Evolutionary conservation across 2,888 invertebrate species (phyloP).

Genomic region (Leucoptera coffeella): DNA sequence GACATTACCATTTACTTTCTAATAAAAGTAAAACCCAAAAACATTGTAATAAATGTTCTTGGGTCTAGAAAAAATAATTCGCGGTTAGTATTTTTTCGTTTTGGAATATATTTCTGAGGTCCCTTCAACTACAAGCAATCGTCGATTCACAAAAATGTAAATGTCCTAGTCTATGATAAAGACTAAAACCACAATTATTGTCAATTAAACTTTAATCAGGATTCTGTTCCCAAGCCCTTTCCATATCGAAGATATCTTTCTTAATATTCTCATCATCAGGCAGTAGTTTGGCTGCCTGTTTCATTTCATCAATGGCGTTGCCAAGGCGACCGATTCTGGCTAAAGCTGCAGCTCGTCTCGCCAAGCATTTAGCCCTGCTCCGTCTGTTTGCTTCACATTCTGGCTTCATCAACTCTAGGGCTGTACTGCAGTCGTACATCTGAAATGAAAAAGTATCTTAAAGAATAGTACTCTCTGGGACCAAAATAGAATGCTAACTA

Average conservation of each 20-base stretch:
- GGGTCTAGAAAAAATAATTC: too few species aligned
- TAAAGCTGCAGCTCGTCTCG: slow-evolving; percentile 68
- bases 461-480: too few species aligned
- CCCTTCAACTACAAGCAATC: too few species aligned
- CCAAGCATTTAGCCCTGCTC: slow-evolving; percentile 66
- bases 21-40: too few species aligned
- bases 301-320: slow-evolving; percentile 69
- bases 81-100: too few species aligned
- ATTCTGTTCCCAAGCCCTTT: slow-evolving; percentile 73
- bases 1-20: too few species aligned
- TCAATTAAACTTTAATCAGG: slow-evolving; percentile 62
- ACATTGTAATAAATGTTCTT: too few species aligned
- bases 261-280: slow-evolving; percentile 58
- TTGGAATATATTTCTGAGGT: too few species aligned
- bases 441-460: too few species aligned
- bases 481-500: too few species aligned
- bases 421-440: slow-evolving; percentile 56
- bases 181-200: slow-evolving; percentile 17
- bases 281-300: slow-evolving; percentile 62
- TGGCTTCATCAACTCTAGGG: slow-evolving; percentile 69
- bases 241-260: slow-evolving; percentile 63
- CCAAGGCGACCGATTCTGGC: slow-evolving; percentile 61
- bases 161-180: too few species aligned
- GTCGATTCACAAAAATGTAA: too few species aligned
- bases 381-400: slow-evolving; percentile 63